Evolutionary conservation across 2,888 invertebrate genomes (phyloP).

Genomic region (Opisthograptis luteolata): DNA sequence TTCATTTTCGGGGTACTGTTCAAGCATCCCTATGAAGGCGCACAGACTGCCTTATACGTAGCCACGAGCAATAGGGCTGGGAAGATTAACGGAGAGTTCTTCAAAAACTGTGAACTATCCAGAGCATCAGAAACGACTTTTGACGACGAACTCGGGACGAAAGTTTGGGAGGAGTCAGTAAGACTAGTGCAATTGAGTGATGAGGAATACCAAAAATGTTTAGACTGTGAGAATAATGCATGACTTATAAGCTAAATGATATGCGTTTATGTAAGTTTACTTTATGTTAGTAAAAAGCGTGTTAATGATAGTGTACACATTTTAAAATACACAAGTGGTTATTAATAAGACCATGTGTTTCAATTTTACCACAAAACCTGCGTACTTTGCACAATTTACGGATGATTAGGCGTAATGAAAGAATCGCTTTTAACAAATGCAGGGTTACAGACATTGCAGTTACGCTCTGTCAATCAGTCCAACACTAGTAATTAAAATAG

Average conservation of each 20-base stretch:
- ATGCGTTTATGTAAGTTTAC: too few relatives aligned
- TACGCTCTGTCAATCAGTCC: slow-evolving; percentile 23
- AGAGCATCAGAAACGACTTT: slow-evolving; percentile 83
- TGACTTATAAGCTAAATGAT: too few relatives aligned
- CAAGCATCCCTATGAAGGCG: slow-evolving; percentile 91
- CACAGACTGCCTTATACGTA: slow-evolving; percentile 89
- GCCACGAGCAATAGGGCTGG: slow-evolving; percentile 89
- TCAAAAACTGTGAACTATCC: slow-evolving; percentile 89
- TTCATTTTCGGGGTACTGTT: slow-evolving; percentile 87
- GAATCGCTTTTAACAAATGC: slow-evolving; percentile 9
- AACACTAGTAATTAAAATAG: slow-evolving; percentile 9
- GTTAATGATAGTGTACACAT: too few relatives aligned
- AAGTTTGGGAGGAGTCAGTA: slow-evolving; percentile 92
- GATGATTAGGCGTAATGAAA: slow-evolving; percentile 15
- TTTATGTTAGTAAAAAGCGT: too few relatives aligned
- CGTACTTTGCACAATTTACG: slow-evolving; percentile 36
- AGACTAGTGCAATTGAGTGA: slow-evolving; percentile 86
- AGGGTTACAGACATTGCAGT: slow-evolving; percentile 5
- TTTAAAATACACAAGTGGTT: background rate
- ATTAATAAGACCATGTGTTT: background rate
- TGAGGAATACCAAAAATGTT: slow-evolving; percentile 86
- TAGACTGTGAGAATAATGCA: slow-evolving; percentile 20
- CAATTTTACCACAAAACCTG: background rate
- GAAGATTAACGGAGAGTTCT: slow-evolving; percentile 89
- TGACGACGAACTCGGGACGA: slow-evolving; percentile 87